Evolutionary conservation across 2,888 invertebrate genomes (phyloP), one percentile per base, ranked within the genome.

Genomic region (Eupithecia tripunctaria): DNA sequence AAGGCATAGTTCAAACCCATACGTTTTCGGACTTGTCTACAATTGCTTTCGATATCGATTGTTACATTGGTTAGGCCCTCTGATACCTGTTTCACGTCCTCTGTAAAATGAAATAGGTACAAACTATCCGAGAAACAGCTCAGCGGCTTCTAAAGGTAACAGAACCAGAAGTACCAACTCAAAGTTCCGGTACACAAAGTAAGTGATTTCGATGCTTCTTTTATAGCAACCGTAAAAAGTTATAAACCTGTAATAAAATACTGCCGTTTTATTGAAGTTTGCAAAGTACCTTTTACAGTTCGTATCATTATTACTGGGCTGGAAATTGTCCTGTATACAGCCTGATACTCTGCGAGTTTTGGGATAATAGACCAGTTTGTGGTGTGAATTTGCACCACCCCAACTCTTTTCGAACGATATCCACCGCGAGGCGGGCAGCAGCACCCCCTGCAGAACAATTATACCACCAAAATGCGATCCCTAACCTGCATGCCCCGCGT

Each of bases 131-230:
- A 29, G 60, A 7, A 51, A 29, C 4, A 56, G 25, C 56, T 56
- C 14, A 12, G 12, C 14, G 29, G 15, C 60, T 29, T 14, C 1
- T 60, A 18, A 29, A 18, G 18, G 29, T 18, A 60, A 29, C 60
- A 29, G 18, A 73, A 60, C 18, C 60, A 29, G 18, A 73, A 75
- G 71, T 60, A 60, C n/a, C 27, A 47, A 36, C 47, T 38, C 69
- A 71, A 70, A 72, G 27, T 60, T 63, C 56, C 25, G 18, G 32
- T 32, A 32, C 32, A 32, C 72, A 76, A 74, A 73, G 60, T 70
- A 75, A 76, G 75, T 77, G 73, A 74, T 76, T 76, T 62, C 60
- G 70, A 76, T 74, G 76, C 63, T 75, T 62, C 62, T 69, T 71
- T 74, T 56, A 69, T 29, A 62, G 56, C 73, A 41, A 47, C 41